Evolutionary conservation across 2,797 vertebrate genomes (phyloP).

Genomic region (Percopsis omiscomaycus): DNA sequence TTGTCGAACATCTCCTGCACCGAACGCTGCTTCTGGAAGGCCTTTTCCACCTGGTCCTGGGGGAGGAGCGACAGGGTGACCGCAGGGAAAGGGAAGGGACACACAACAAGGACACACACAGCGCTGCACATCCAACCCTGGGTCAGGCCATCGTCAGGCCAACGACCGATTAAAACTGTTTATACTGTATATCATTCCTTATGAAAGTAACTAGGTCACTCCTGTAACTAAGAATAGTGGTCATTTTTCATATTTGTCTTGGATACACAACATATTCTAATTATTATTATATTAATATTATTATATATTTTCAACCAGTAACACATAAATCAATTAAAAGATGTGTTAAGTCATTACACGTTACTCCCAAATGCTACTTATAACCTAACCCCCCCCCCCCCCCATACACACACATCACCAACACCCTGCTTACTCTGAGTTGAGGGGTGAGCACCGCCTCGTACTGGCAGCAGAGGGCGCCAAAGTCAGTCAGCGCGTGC

Average conservation of each 20-base stretch:
- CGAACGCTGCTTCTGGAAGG: constrained; percentile 92
- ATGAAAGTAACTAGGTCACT: too few species aligned
- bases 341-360: too few species aligned
- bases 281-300: too few species aligned
- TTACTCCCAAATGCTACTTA: too few species aligned
- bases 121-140: too few species aligned
- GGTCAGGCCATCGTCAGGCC: too few species aligned
- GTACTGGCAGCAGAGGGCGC: constrained; percentile 84
- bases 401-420: neutral
- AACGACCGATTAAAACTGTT: too few species aligned
- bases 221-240: too few species aligned
- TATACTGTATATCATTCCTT: too few species aligned
- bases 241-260: too few species aligned
- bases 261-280: too few species aligned
- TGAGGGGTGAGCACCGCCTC: constrained; percentile 84
- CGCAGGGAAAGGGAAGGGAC: neutral
- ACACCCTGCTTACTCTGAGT: constrained; percentile 78
- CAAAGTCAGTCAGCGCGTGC: constrained; percentile 81
- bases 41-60: constrained; percentile 89
- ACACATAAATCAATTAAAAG: neutral
- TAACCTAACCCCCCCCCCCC: neutral
- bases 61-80: neutral
- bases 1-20: constrained; percentile 97
- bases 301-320: neutral
- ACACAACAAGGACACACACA: neutral